phyloP scores from a whole-genome alignment of 2,888 invertebrate species.

The Epirrita christyi region DNA sequence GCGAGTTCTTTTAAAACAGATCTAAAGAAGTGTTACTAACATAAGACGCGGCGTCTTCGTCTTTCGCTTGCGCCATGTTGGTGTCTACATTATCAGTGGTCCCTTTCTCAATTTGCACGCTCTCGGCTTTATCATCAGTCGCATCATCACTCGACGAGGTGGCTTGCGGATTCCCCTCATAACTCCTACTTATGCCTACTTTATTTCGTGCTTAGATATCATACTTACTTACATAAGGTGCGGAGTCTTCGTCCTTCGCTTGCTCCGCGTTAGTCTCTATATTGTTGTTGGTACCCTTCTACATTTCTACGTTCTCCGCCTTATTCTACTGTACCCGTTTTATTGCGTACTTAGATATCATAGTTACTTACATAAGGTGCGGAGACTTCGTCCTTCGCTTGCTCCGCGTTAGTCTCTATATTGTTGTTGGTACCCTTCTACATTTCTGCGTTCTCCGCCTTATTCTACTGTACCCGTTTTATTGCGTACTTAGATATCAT shows the following conservation, averaged over 20 bases:
- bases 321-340: too few species aligned
- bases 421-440: slow-evolving; percentile 76
- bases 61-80: slow-evolving; percentile 74
- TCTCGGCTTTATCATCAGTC: slow-evolving; percentile 77
- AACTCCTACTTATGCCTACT: slow-evolving; percentile 66
- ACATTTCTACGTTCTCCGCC: slow-evolving; percentile 79
- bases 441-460: slow-evolving; percentile 80
- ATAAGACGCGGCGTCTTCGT: slow-evolving; percentile 69
- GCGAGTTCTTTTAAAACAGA: too few species aligned
- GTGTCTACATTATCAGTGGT: slow-evolving; percentile 80
- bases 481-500: too few species aligned
- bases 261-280: slow-evolving; percentile 79
- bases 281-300: slow-evolving; percentile 75
- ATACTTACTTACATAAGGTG: slow-evolving; percentile 65
- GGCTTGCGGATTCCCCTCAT: slow-evolving; percentile 79
- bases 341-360: too few species aligned
- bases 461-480: slow-evolving; percentile 58
- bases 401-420: slow-evolving; percentile 77
- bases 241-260: slow-evolving; percentile 71
- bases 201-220: too few species aligned
- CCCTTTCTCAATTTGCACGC: slow-evolving; percentile 75
- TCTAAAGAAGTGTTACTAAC: too few species aligned
- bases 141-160: slow-evolving; percentile 80
- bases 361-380: slow-evolving; percentile 68
- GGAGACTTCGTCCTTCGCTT: slow-evolving; percentile 71